Evolutionary conservation across 2,113 vertebrate genomes (phyloP).

Genomic region (Nanger granti): DNA sequence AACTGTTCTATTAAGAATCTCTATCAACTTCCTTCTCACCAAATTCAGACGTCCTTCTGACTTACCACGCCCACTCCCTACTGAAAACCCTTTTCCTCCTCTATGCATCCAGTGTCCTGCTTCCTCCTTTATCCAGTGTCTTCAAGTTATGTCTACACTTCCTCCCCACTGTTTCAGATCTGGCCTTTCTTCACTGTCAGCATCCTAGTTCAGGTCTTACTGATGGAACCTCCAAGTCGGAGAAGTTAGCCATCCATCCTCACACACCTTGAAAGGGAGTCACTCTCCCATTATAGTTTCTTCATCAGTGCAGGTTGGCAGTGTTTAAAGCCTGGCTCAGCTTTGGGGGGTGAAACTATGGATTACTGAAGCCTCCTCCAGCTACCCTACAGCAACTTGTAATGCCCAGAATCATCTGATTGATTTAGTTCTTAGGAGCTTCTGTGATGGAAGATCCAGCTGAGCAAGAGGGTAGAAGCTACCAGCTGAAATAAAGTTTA

Average conservation of each 20-base stretch:
- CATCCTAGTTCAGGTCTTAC: background rate
- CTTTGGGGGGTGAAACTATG: background rate
- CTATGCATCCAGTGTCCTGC: background rate
- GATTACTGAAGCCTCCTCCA: background rate
- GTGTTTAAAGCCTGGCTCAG: background rate
- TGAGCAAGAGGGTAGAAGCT: background rate
- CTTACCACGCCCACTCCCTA: background rate
- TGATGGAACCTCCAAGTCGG: background rate
- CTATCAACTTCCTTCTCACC: background rate
- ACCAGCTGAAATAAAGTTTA: constrained; percentile 14
- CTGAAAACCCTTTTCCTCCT: background rate
- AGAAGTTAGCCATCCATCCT: background rate
- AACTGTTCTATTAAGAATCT: background rate
- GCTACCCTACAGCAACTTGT: background rate
- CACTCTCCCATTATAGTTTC: background rate
- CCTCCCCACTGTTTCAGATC: background rate
- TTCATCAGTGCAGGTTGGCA: background rate
- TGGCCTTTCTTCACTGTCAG: background rate
- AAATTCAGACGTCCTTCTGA: background rate
- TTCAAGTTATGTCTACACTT: background rate
- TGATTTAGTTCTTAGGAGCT: background rate
- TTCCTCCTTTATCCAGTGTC: background rate
- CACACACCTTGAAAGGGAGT: background rate
- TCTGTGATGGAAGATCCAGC: background rate
- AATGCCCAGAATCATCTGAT: background rate